A percentile compares a stretch with the other conserved stretches of the same genome.
These are phyloP conservation scores for Cenopis cana DNA, from an alignment of 2,888 invertebrate genomes.

Conservation along the genomic window DNA sequence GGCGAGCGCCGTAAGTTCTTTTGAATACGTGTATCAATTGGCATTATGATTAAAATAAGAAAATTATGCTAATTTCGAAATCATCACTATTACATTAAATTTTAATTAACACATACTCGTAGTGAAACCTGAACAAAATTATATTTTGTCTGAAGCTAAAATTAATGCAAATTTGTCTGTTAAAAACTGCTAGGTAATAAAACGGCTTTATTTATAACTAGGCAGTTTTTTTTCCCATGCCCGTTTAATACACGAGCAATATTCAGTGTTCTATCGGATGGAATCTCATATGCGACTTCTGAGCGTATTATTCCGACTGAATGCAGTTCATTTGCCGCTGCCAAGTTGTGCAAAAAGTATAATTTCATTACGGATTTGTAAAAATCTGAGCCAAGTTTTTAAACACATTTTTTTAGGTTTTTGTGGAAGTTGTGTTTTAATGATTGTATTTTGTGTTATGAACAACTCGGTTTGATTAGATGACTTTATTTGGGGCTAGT, in stretches of 20 bases:
- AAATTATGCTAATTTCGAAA: too few species aligned
- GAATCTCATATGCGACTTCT: constrained; percentile 11
- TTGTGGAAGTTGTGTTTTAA: not conserved
- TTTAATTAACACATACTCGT: too few species aligned
- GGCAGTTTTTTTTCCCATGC: not conserved
- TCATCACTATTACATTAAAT: too few species aligned
- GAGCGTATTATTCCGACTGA: constrained; percentile 25
- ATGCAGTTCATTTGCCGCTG: constrained; percentile 38
- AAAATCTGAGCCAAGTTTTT: constrained; percentile 30
- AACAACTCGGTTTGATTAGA: not conserved
- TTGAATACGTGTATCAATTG: too few species aligned
- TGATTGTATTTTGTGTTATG: not conserved
- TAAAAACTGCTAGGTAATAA: not conserved
- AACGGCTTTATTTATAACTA: not conserved
- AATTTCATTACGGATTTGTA: constrained; percentile 36
- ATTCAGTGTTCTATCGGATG: constrained; percentile 1
- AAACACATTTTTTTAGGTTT: not conserved
- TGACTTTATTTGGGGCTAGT: too few species aligned
- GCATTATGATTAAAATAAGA: too few species aligned
- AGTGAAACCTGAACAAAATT: not conserved
- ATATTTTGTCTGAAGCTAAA: not conserved
- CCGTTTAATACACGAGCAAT: constrained; percentile 11
- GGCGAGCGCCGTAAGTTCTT: too few species aligned
- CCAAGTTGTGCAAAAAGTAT: constrained; percentile 30
- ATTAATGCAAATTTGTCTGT: not conserved